These are phyloP conservation scores for Channa argus DNA, from an alignment of 2,113 vertebrate genomes.

Conservation along the genomic window DNA sequence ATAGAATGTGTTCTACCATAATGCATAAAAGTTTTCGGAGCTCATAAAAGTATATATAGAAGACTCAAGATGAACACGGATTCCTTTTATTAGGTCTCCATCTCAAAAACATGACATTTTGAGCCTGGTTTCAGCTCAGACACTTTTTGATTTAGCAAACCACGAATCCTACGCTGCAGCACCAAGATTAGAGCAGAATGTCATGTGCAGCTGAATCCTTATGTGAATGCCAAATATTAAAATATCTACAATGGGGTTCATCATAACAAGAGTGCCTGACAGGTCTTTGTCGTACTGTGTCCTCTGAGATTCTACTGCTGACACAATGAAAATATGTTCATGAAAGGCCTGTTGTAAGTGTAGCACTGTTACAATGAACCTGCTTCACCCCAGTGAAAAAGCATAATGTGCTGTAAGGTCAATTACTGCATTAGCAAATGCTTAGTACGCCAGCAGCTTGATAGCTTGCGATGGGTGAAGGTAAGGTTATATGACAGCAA, in stretches of 20 bases:
- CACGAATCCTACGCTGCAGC: constrained; percentile 41
- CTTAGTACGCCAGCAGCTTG: constrained; percentile 39
- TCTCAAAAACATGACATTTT: constrained; percentile 69
- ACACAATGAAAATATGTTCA: constrained; percentile 50
- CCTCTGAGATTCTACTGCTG: constrained; percentile 51
- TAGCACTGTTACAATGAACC: constrained; percentile 29
- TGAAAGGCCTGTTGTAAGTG: constrained; percentile 47
- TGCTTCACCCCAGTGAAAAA: constrained; percentile 43
- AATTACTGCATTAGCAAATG: constrained; percentile 60
- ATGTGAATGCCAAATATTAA: constrained; percentile 71
- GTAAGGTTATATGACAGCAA: constrained; percentile 73
- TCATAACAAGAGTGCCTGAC: constrained; percentile 59
- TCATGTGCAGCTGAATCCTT: constrained; percentile 62
- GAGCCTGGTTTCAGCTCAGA: constrained; percentile 59
- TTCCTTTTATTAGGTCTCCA: constrained; percentile 53
- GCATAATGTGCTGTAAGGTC: constrained; percentile 57
- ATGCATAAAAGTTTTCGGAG: constrained; percentile 2
- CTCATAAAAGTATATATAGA: constrained; percentile 18
- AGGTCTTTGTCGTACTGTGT: constrained; percentile 52
- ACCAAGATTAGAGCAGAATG: constrained; percentile 69
- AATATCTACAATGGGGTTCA: constrained; percentile 63
- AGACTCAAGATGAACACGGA: constrained; percentile 10
- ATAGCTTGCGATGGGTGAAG: constrained; percentile 59
- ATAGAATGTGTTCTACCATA: background rate
- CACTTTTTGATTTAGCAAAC: constrained; percentile 70